Base-by-base conservation (phyloP, 1,140 invertebrate species). In the Drosophila willistoni region DNA sequence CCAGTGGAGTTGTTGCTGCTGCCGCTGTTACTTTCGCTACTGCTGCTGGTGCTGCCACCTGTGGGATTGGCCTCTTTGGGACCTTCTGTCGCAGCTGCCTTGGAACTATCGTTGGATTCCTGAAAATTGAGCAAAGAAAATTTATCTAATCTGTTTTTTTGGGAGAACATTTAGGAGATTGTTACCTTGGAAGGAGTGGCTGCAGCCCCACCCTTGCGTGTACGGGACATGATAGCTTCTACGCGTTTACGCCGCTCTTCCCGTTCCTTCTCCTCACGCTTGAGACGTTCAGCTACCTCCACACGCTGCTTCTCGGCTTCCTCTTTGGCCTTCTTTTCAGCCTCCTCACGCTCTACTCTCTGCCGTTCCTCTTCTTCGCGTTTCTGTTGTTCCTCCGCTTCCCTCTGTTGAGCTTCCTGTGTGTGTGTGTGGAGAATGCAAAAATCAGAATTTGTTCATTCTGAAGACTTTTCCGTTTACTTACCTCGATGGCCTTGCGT, bases 221-320 rank as follows among this genome's bases (percentile, higher is more conserved):
- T 97, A 79, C 96, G 93, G 41, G 94, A 93, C 96, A 97, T 97
- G 73, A 97, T 97, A 54, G 96, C 96, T 92, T 97, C 96, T 2
- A 97, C 96, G 60, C 96, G 93, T 90, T 95, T 96, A 56, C 96
- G 94, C 77, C 96, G 93, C 54, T 94, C 95, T 80, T 96, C 94
- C 74, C 96, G 92, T 83, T 97, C 96, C 90, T 96, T 96, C 83
- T 97, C 96, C 92, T 97, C 96, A 73, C 95, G 95, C 80, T 95
- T 95, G 36, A 96, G 92, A 71, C 95, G 94, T 83, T 96, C 95
- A 71, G 95, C 95, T 79, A 95, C 95, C 92, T 96, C 96, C 76
- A 95, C 93, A 85, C 96, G 94, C 90, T 95, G 94, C 82, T 94
- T 95, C 83, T 97, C 97, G 1, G 95, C 95, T 91, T 97, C 96